Conservation (phyloP, 2,888 invertebrate genomes). For the Dicyrtomina minuta region DNA sequence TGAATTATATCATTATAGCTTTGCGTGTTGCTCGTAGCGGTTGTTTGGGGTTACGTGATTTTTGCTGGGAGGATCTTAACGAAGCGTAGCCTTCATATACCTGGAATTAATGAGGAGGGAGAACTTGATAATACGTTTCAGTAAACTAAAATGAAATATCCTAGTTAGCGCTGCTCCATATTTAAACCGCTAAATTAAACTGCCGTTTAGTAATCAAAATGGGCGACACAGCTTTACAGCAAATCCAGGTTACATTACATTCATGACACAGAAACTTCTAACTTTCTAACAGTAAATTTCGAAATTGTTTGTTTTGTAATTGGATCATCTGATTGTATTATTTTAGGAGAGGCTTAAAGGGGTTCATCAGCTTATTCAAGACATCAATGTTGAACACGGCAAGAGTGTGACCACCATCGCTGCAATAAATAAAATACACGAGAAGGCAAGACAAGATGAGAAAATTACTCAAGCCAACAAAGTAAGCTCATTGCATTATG, state of each 20-base stretch:
- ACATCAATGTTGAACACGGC: constrained; percentile 77
- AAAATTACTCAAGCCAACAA: constrained; percentile 61
- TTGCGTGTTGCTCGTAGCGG: constrained; percentile 39
- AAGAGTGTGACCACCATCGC: constrained; percentile 78
- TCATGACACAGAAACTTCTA: no score
- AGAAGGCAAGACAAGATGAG: constrained; percentile 61
- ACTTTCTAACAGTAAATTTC: no score
- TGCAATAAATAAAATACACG: constrained; percentile 74
- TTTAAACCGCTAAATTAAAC: background rate
- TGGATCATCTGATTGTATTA: no score
- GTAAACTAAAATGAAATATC: no score
- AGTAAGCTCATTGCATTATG: constrained; percentile 54
- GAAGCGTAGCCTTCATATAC: constrained; percentile 12
- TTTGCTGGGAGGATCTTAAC: constrained; percentile 44
- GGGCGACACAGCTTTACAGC: constrained; percentile 45
- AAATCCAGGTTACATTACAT: constrained; percentile 47
- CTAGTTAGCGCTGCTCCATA: background rate
- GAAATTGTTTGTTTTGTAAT: no score
- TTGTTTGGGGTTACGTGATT: constrained; percentile 46
- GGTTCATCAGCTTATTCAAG: constrained; percentile 73
- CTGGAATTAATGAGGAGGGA: background rate
- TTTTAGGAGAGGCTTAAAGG: constrained; percentile 75
- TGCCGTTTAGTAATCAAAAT: constrained; percentile 7
- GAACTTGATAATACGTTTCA: background rate
- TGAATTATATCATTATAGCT: constrained; percentile 37